Conservation (phyloP, 1,140 invertebrate species). For the Eulimnadia texana region DNA sequence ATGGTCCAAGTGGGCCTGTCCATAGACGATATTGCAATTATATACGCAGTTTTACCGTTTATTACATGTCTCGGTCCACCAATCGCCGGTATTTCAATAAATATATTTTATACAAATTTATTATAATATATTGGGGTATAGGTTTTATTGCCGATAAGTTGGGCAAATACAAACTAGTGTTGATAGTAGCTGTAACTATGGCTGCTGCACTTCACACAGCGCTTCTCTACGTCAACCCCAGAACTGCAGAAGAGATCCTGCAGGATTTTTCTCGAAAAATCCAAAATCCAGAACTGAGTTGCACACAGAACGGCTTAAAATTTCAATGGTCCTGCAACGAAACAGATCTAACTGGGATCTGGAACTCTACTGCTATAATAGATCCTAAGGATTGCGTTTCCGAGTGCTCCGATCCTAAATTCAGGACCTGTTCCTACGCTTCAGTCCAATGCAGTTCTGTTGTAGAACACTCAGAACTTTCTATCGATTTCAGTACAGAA, state of each 20-base stretch:
- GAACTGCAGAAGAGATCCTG: neutral
- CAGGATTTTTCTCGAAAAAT: neutral
- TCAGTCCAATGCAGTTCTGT: neutral
- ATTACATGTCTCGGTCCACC: neutral
- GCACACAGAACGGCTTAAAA: neutral
- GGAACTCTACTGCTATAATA: neutral
- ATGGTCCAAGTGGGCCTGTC: neutral
- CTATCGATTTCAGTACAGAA: too few species aligned
- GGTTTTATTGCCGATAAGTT: neutral
- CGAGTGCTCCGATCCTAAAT: neutral
- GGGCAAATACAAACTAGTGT: neutral
- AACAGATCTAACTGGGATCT: neutral
- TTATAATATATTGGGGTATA: neutral
- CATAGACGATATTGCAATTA: neutral
- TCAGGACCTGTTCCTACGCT: neutral
- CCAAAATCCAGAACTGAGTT: neutral
- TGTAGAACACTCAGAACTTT: too few species aligned
- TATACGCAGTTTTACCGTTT: neutral
- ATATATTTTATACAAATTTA: neutral
- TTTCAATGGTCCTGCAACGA: neutral
- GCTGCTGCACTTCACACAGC: neutral
- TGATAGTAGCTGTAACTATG: neutral
- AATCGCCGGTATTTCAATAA: neutral
- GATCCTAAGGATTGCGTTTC: neutral
- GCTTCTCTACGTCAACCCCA: neutral